Base-by-base conservation (phyloP, 2,888 invertebrate species). In the Pseudoips prasinana region DNA sequence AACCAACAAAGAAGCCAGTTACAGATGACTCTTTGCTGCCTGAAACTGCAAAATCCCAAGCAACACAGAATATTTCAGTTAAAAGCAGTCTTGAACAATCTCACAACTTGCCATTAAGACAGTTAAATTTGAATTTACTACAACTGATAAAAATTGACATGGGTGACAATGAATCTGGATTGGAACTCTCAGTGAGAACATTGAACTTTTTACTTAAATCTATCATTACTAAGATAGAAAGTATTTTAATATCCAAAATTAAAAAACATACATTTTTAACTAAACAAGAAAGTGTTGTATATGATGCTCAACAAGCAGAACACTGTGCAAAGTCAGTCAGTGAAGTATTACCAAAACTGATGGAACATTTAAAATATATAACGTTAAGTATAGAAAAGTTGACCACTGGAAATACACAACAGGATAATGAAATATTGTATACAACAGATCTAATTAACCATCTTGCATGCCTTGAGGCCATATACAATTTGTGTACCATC, bases 401-500 rank as follows among this genome's bases (percentile, higher is more conserved):
- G 29, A 46, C 53, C 7, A 30, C 42, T 19, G 54, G 57, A 14
- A 65, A 62, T 22, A 53, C 55, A 26, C 63, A 73, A 42, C 57
- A 69, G 43, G 72, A 73, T 23, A 62, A 46, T 38, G 71, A 53
- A 8, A 45, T 64, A 22, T 24, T 77, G 22, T 67, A 62, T 34
- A 67, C 64, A 22, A 38, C 66, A 17, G 73, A 78, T 47, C 47
- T 73, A 11, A 48, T 70, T 7, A 68, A 74, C 29, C 64, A 71
- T 38, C 32, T 90, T 49, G 74, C 85, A 39, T 91, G 91, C 32
- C 80, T 91, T 23, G 90, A 90, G 26, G 66, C 90, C 25, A 82
- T 92, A 29, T 85, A 92, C 28, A 85, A 82, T 14, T 70, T 92
- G 25, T 70, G 91, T n/a, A 86, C 90, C 2, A 86, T 85, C 28